Evolutionary conservation across 2,888 invertebrate species (phyloP), one percentile per base, ranked within the genome.

Genomic region (Apomyelois bistriatella): DNA sequence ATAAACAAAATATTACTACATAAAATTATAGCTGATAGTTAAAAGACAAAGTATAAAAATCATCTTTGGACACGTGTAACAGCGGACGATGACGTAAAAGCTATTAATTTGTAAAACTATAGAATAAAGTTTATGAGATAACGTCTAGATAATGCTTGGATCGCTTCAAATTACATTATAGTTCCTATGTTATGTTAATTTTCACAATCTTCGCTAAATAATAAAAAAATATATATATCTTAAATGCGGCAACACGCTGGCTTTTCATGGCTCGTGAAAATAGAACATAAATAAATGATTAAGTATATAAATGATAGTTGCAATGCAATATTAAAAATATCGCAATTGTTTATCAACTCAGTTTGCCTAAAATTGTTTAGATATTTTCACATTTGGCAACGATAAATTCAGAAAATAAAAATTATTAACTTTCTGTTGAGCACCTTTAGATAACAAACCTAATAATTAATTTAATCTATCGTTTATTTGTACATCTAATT

Each of bases 101-200:
- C 46, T 35, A 32, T 13, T 32, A 46, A 32, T 46, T 46, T 32
- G 46, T 46, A 46, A 32, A 32, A 46, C 30, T 46, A 10, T 30
- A 32, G 57, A 59, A 60, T 58, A 64, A 48, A 59, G 60, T 58
- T 54, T 61, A 58, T 22, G 22, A 47, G 8, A 49, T 38, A 40
- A 65, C 64, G 66, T 71, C 68, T 72, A 49, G 38, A 16, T 64
- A 68, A 72, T 62, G 80, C 79, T 76, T 76, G 68, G 77, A 71
- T 83, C 84, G 84, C 83, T 84, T 84, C 84, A 65, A n/a, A 63
- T 71, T 70, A 66, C 30, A 46, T 32, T 72, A 82, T 80, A 83
- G 84, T 83, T 84, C 84, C 84, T 84, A 84, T 66, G 62, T 56
- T 51, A 64, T 61, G 58, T 59, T 65, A 60, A 52, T 61, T 62